These are phyloP conservation scores for Delia radicum DNA, from an alignment of 1,140 invertebrate species.

Conservation along the genomic window DNA sequence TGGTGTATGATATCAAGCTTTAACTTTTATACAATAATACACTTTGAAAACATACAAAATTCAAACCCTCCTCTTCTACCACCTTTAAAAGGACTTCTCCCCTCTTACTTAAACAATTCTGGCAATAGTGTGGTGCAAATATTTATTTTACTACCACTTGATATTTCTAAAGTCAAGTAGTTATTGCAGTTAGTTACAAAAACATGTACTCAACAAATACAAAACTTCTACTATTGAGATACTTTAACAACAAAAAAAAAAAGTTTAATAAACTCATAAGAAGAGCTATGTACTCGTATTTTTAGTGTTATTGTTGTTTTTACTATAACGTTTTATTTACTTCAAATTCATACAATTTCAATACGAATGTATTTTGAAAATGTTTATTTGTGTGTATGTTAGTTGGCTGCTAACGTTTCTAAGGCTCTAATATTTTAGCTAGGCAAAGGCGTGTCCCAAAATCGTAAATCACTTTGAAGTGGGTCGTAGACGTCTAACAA, in stretches of 20 bases:
- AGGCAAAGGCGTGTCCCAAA: constrained; percentile 52
- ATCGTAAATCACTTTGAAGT: constrained; percentile 57
- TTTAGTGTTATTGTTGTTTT: too few relatives aligned
- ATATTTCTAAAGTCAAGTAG: not conserved
- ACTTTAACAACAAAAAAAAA: too few relatives aligned
- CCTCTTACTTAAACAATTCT: too few relatives aligned
- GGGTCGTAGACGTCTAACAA: constrained; percentile 50
- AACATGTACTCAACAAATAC: not conserved
- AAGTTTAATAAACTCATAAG: not conserved
- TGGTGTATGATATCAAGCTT: too few relatives aligned
- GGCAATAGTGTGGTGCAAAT: too few relatives aligned
- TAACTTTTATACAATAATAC: too few relatives aligned
- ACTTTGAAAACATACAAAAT: too few relatives aligned
- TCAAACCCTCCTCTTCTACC: too few relatives aligned
- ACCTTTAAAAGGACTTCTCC: too few relatives aligned
- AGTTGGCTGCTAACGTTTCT: not conserved
- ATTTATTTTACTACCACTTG: too few relatives aligned
- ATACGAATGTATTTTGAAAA: constrained; percentile 15
- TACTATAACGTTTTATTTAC: not conserved
- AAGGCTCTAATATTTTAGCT: constrained; percentile 35
- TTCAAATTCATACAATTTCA: not conserved
- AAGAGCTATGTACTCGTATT: not conserved
- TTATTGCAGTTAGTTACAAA: not conserved
- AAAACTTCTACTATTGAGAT: not conserved
- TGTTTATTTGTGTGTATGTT: constrained; percentile 9